These are phyloP conservation scores for Poeciliopsis occidentalis DNA, from an alignment of 2,113 vertebrate genomes.

Conservation along the genomic window DNA sequence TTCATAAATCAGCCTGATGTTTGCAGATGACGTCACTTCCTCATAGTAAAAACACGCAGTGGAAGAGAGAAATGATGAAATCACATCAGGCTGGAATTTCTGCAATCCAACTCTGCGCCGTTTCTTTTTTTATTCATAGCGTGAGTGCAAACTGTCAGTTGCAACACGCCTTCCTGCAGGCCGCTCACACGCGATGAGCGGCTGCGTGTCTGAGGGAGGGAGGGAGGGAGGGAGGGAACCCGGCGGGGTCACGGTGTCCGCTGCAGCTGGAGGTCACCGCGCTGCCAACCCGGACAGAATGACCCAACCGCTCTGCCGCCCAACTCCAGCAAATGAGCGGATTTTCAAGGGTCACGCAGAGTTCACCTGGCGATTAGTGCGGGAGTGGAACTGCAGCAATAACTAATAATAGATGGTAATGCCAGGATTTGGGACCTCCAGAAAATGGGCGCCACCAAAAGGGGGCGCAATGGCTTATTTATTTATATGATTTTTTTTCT, in stretches of 20 bases:
- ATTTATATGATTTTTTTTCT: no score
- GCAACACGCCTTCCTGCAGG: slow-evolving; percentile 60
- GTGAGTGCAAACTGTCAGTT: slow-evolving; percentile 52
- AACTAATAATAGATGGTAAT: not conserved
- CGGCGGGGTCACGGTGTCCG: slow-evolving; percentile 1
- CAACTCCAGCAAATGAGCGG: slow-evolving; percentile 18
- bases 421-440: not conserved
- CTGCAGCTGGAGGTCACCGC: slow-evolving; percentile 24
- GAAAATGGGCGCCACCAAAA: no score
- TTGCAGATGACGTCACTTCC: slow-evolving; percentile 39
- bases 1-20: slow-evolving; percentile 65
- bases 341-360: slow-evolving; percentile 4
- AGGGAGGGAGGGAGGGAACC: slow-evolving; percentile 41
- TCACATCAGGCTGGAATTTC: slow-evolving; percentile 17
- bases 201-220: slow-evolving; percentile 38
- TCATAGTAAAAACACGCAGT: slow-evolving; percentile 25
- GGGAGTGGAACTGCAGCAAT: not conserved
- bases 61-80: slow-evolving; percentile 47
- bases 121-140: not conserved
- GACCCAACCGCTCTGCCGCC: slow-evolving; percentile 7
- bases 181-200: slow-evolving; percentile 71
- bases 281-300: slow-evolving; percentile 23
- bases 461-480: no score
- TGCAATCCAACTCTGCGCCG: slow-evolving; percentile 26
- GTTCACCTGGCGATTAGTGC: not conserved